phyloP scores from a whole-genome alignment of 2,888 invertebrate genomes.

The Drosophila buzzatii region DNA sequence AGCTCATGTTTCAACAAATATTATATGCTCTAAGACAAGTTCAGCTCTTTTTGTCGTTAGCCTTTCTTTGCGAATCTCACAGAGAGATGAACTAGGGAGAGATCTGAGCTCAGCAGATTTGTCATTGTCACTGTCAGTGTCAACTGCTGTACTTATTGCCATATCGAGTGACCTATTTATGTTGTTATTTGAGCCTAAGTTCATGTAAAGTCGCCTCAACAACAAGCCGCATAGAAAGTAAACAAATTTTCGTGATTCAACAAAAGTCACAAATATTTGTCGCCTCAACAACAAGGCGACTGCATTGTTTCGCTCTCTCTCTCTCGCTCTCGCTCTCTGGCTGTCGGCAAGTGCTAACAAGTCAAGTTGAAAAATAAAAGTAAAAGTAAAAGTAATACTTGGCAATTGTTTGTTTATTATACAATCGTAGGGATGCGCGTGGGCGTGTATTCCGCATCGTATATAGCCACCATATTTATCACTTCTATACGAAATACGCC shows the following conservation, averaged over 20 bases:
- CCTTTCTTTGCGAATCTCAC: not conserved
- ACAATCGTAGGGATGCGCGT: constrained; percentile 1
- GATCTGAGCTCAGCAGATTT: not conserved
- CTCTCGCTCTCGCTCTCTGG: not conserved
- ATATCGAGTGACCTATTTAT: constrained; percentile 30
- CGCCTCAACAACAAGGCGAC: constrained; percentile 46
- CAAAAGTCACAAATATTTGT: constrained; percentile 48
- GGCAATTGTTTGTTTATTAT: constrained; percentile 11
- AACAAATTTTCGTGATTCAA: constrained; percentile 51
- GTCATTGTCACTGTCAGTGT: not conserved
- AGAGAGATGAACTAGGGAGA: not conserved
- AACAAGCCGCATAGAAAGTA: constrained; percentile 53
- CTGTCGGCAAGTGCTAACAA: constrained; percentile 44
- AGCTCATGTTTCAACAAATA: not conserved
- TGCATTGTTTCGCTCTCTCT: constrained; percentile 49
- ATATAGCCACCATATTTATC: constrained; percentile 25
- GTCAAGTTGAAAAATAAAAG: constrained; percentile 27
- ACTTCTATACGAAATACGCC: constrained; percentile 1
- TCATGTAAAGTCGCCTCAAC: constrained; percentile 18
- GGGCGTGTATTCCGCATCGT: constrained; percentile 3
- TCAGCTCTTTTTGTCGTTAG: not conserved
- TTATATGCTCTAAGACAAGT: not conserved
- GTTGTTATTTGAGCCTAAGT: constrained; percentile 8
- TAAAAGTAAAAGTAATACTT: constrained; percentile 45
- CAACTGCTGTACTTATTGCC: not conserved